phyloP scores from a whole-genome alignment of 2,113 vertebrate genomes.

The Apistogramma diplotaenia region DNA sequence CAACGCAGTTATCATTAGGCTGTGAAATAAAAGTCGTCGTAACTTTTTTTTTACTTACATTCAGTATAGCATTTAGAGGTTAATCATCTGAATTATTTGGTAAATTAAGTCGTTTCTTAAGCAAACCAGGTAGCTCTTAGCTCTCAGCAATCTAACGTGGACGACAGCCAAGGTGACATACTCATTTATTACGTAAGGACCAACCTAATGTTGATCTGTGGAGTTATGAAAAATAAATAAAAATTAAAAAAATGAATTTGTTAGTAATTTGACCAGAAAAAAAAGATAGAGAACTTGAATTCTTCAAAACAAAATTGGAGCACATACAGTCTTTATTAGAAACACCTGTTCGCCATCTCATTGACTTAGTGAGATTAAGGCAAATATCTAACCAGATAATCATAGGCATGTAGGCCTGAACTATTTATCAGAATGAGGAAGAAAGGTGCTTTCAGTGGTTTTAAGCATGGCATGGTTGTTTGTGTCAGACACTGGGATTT shows the following conservation, averaged over 20 bases:
- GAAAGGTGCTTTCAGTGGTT: not conserved
- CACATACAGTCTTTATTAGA: not conserved
- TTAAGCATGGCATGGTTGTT: not conserved
- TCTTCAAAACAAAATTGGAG: not conserved
- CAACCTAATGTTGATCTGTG: not conserved
- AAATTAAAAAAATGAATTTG: not conserved
- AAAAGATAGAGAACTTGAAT: not conserved
- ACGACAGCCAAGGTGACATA: not conserved
- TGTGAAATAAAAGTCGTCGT: not conserved
- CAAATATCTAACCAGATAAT: no score
- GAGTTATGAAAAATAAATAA: not conserved
- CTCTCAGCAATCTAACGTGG: not conserved
- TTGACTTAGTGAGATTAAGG: no score
- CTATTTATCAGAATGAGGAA: no score
- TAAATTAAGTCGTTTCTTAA: not conserved
- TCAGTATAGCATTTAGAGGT: not conserved
- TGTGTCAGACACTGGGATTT: not conserved
- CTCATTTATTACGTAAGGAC: not conserved
- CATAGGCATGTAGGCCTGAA: no score
- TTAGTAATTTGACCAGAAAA: not conserved
- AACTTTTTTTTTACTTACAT: not conserved
- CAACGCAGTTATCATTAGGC: not conserved
- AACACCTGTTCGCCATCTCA: no score
- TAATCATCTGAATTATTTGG: not conserved
- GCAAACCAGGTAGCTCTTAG: not conserved